Evolutionary conservation across 1,140 invertebrate genomes (phyloP), one percentile per base, ranked within the genome.

Genomic region (Drosophila littoralis): DNA sequence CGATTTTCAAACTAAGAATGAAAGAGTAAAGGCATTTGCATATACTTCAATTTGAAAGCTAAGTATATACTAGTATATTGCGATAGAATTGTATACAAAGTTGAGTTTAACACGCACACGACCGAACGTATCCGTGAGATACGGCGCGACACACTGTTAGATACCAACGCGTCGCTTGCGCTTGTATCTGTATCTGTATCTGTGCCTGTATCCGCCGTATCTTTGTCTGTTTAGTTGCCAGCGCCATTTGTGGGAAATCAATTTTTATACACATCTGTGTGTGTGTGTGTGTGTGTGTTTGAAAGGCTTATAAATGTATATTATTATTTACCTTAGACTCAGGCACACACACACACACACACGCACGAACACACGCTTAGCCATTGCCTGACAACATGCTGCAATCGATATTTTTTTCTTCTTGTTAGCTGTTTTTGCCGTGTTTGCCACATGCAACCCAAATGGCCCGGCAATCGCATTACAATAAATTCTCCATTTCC

Each of bases 21-120:
- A 36, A 38, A 46, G 12, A 28, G 7, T 59, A 15, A 51, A 50
- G 45, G 46, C 75, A 83, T 86, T 86, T 79, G 82, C 82, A 88
- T 88, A 77, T 79, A 82, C 76, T 82, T 79, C 71, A 64, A 73
- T 86, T 82, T 88, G 57, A 72, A 82, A 79, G 79, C 82, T 75
- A 86, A 86, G 48, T 60, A 59, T 76, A 70, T 51, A 69, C n/a
- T 58, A 65, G 38, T 63, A 36, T 70, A 43, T 12, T n/a, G 69
- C 48, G 15, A 60, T 61, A 51, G 84, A 80, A 58, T 36, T 12
- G 52, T 68, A 45, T 55, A 57, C 33, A 58, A 43, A 17, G 13
- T 38, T 43, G 52, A 66, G 43, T 61, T 67, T 65, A 72, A 66
- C 79, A 75, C 63, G 77, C 45, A 55, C 40, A 43, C 79, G 13